phyloP scores from a whole-genome alignment of 2,113 vertebrate species.

The Apus apus region DNA sequence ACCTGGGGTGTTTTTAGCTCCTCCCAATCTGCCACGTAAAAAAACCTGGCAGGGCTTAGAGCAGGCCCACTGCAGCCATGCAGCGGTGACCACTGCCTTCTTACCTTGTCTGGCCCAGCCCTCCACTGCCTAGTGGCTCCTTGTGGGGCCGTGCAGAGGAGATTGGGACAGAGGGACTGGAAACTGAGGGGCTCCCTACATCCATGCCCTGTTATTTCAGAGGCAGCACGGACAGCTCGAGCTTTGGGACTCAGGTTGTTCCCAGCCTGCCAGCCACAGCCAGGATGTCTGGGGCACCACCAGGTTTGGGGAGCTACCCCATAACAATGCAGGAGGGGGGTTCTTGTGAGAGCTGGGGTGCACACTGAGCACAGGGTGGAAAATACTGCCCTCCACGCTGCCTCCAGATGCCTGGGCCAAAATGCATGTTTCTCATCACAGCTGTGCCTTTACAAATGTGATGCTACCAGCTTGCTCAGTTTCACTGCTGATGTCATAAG shows the following conservation, averaged over 20 bases:
- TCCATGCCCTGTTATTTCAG: neutral
- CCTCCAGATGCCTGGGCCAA: neutral
- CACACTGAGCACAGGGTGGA: neutral
- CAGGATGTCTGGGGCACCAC: neutral
- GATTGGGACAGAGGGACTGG: neutral
- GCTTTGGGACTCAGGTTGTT: neutral
- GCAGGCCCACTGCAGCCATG: neutral
- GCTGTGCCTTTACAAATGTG: neutral
- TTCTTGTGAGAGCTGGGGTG: neutral
- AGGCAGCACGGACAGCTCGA: neutral
- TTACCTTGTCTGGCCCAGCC: neutral
- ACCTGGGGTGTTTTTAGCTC: neutral
- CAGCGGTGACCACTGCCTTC: neutral
- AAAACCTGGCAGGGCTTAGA: accelerated
- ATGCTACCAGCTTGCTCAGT: neutral
- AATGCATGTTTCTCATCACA: neutral
- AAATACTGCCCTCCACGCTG: neutral
- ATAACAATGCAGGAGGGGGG: neutral
- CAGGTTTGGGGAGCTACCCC: neutral
- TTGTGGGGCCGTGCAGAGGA: too few species aligned
- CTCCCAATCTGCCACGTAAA: neutral
- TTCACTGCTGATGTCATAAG: neutral
- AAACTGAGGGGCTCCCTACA: neutral
- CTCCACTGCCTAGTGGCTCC: neutral
- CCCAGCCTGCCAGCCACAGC: neutral